Evolutionary conservation across 2,888 invertebrate genomes (phyloP).

Genomic region (Horisme vitalbata): DNA sequence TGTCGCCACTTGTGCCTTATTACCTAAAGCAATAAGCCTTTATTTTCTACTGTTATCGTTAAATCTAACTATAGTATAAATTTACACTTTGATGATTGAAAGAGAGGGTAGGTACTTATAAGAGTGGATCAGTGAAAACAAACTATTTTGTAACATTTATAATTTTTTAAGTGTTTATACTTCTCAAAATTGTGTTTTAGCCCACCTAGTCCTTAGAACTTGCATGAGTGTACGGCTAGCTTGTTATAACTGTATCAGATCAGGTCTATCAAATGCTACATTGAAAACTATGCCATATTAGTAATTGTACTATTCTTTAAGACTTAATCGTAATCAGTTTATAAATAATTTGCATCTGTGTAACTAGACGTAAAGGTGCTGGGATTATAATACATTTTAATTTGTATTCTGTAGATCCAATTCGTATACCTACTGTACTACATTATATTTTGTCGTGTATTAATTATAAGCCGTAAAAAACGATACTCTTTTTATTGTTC

Average conservation of each 20-base stretch:
- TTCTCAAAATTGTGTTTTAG: constrained; percentile 66
- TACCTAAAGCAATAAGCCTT: constrained; percentile 48
- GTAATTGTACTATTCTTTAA: constrained; percentile 78
- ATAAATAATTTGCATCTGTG: constrained; percentile 71
- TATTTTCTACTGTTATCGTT: constrained; percentile 38
- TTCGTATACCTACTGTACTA: constrained; percentile 44
- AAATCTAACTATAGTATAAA: constrained; percentile 44
- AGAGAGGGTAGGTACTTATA: constrained; percentile 20
- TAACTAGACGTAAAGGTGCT: constrained; percentile 79
- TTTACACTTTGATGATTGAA: constrained; percentile 25
- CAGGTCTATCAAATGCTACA: constrained; percentile 76
- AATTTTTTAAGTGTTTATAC: constrained; percentile 30
- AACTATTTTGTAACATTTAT: constrained; percentile 39
- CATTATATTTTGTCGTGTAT: constrained; percentile 71
- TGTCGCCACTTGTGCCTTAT: constrained; percentile 49
- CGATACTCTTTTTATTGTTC: constrained; percentile 72
- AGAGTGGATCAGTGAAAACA: constrained; percentile 22
- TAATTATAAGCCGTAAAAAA: constrained; percentile 63
- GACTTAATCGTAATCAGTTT: constrained; percentile 71
- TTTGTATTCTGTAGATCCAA: constrained; percentile 75
- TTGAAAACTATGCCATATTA: constrained; percentile 84
- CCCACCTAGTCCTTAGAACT: constrained; percentile 80
- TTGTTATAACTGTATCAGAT: constrained; percentile 64
- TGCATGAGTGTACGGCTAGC: constrained; percentile 63
- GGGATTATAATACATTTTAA: constrained; percentile 75